Percentiles rank a stretch among this genome's conserved stretches.
phyloP scores from a whole-genome alignment of 2,113 vertebrate genomes.

The Colaptes auratus region DNA sequence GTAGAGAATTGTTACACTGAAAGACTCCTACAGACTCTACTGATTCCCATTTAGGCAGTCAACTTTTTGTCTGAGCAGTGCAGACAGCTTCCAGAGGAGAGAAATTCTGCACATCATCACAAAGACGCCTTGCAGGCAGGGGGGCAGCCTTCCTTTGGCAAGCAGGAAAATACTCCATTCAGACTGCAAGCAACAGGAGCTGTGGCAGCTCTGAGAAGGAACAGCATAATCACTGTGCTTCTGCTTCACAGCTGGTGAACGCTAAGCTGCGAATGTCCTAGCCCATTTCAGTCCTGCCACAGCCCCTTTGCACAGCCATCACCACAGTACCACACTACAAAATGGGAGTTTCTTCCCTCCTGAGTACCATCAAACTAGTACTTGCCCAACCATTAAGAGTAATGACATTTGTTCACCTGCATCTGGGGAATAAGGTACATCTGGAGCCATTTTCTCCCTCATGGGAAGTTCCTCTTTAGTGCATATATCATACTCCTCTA shows the following conservation, averaged over 20 bases:
- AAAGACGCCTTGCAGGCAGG: background rate
- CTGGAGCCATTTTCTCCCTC: background rate
- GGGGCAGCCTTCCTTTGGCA: background rate
- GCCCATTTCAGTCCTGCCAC: background rate
- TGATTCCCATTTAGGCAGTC: background rate
- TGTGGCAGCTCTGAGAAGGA: background rate
- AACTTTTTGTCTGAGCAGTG: background rate
- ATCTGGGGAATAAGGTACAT: background rate
- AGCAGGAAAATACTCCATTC: background rate
- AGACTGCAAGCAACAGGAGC: background rate
- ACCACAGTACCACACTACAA: background rate
- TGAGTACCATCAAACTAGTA: background rate
- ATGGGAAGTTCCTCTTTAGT: background rate
- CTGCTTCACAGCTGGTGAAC: background rate
- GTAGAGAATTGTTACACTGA: background rate
- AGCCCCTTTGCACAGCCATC: rapidly evolving
- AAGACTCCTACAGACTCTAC: background rate
- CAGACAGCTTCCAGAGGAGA: background rate
- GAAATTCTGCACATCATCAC: background rate
- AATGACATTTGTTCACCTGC: background rate
- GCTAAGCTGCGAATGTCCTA: background rate
- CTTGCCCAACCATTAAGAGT: background rate
- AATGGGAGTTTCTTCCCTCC: background rate
- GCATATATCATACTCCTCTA: background rate
- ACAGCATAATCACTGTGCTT: background rate